phyloP scores from a whole-genome alignment of 2,888 invertebrate species.

The Volucella inanis region DNA sequence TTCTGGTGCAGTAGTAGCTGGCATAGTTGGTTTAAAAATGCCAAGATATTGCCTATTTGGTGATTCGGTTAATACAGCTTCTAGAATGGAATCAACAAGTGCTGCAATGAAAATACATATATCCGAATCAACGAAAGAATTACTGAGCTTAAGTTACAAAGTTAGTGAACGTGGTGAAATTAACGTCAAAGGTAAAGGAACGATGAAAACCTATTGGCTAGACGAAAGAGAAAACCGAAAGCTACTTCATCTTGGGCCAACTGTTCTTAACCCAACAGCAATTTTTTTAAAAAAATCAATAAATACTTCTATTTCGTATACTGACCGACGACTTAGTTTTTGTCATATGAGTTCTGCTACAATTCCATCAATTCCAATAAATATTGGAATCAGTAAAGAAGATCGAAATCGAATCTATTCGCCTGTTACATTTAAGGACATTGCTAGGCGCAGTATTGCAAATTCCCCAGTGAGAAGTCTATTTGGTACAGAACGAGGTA shows the following conservation, averaged over 20 bases:
- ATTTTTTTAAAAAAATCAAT: constrained; percentile 61
- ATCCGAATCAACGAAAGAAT: constrained; percentile 92
- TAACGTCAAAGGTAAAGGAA: constrained; percentile 95
- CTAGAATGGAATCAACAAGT: constrained; percentile 96
- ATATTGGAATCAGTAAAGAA: constrained; percentile 77
- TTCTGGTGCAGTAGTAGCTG: constrained; percentile 95
- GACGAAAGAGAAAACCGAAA: constrained; percentile 88
- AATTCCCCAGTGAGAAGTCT: constrained; percentile 88
- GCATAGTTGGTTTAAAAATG: constrained; percentile 97
- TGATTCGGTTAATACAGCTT: constrained; percentile 95
- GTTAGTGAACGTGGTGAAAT: constrained; percentile 92
- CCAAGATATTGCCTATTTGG: constrained; percentile 89
- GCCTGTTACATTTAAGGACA: constrained; percentile 93
- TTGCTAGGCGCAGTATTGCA: constrained; percentile 90
- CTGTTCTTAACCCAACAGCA: constrained; percentile 78
- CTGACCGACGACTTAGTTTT: constrained; percentile 61
- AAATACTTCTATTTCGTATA: neutral
- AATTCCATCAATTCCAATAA: constrained; percentile 52
- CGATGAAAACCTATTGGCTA: constrained; percentile 95
- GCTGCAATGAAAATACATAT: constrained; percentile 97
- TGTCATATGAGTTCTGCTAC: constrained; percentile 46
- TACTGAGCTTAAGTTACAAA: constrained; percentile 89
- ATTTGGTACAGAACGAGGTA: constrained; percentile 81
- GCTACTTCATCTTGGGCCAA: constrained; percentile 82
- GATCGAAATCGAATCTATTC: constrained; percentile 90